phyloP scores from a whole-genome alignment of 1,140 invertebrate species.

The Orius insidiosus region DNA sequence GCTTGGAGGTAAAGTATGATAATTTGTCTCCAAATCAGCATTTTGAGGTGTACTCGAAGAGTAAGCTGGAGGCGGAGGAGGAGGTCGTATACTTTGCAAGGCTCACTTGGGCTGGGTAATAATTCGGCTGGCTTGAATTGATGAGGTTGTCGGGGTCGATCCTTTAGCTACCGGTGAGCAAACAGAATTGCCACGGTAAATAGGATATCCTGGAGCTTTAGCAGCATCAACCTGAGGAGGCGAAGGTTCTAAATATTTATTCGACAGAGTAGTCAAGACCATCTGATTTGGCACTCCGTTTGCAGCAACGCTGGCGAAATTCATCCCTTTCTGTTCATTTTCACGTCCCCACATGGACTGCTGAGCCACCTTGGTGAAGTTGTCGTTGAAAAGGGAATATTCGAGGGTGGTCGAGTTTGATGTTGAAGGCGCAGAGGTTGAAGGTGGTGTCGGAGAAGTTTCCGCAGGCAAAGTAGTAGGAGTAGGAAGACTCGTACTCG shows the following conservation, averaged over 20 bases:
- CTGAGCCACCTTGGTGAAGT: conserved; percentile 41
- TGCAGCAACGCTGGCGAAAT: conserved; percentile 56
- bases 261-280: conserved; percentile 23
- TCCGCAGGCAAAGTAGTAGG: conserved; percentile 3
- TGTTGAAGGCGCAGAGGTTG: conserved; percentile 6
- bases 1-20: conserved; percentile 24
- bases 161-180: conserved; percentile 49
- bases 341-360: conserved; percentile 47
- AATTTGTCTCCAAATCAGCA: not conserved
- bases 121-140: not conserved
- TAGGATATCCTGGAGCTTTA: conserved; percentile 57
- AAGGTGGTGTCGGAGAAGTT: conserved; percentile 1
- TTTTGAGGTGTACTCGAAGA: not conserved
- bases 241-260: conserved; percentile 37
- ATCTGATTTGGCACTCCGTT: conserved; percentile 32
- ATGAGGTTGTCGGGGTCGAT: conserved; percentile 18
- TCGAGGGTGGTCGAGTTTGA: conserved; percentile 30
- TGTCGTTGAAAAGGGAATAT: conserved; percentile 65
- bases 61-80: conserved; percentile 7
- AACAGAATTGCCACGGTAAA: conserved; percentile 37
- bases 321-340: conserved; percentile 46
- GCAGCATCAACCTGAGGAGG: conserved; percentile 48
- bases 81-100: conserved; percentile 7
- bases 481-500: conserved; percentile 11
- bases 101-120: not conserved